Conservation (phyloP, 2,113 vertebrate genomes). For the Varanus salvator region DNA sequence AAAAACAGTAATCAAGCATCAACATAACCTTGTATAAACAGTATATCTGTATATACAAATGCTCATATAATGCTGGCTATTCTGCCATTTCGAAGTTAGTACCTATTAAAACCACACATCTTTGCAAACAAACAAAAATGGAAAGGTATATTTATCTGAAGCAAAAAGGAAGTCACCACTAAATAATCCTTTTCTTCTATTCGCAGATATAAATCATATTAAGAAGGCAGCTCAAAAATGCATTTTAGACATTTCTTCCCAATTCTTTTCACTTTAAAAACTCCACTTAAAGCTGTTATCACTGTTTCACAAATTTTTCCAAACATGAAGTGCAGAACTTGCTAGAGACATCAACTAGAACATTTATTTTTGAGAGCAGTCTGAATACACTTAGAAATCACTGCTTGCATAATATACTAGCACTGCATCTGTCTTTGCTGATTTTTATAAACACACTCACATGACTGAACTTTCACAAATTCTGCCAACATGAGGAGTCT, state of each 20-base stretch:
- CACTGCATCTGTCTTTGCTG: not conserved
- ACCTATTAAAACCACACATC: not conserved
- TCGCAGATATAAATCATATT: not conserved
- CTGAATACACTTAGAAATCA: not conserved
- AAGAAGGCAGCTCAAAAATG: not conserved
- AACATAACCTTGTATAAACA: not conserved
- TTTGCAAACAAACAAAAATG: not conserved
- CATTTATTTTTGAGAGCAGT: not conserved
- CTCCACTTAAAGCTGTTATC: not conserved
- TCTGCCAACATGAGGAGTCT: not conserved
- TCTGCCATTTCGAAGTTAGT: not conserved
- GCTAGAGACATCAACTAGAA: not conserved
- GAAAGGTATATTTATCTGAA: not conserved
- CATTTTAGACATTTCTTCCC: not conserved
- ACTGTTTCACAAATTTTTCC: not conserved
- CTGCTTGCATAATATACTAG: not conserved
- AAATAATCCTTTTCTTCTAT: not conserved
- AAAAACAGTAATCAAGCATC: constrained; percentile 6
- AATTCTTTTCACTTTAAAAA: not conserved
- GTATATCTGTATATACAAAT: not conserved
- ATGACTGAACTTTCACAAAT: not conserved
- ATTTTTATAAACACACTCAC: no score
- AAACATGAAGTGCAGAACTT: constrained; percentile 7
- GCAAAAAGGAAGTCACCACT: not conserved
- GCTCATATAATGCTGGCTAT: not conserved